Evolutionary conservation across 2,888 invertebrate genomes (phyloP).

Genomic region (Erebia epiphron): DNA sequence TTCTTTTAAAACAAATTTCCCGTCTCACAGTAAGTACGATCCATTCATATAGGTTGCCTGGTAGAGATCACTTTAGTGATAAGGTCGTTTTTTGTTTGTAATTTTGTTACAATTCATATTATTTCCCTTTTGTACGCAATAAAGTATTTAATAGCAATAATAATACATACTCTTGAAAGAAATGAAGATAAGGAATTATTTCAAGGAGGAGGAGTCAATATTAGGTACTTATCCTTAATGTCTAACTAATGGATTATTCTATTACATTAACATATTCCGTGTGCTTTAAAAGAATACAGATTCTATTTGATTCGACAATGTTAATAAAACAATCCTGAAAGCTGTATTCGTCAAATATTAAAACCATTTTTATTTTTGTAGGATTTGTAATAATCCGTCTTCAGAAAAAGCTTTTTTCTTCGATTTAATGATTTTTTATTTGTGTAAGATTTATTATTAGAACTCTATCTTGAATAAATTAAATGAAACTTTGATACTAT

Average conservation of each 20-base stretch:
- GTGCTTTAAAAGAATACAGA: conserved; percentile 22
- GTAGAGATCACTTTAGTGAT: no score
- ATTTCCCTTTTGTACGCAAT: no score
- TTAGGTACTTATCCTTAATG: neutral
- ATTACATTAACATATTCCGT: conserved; percentile 33
- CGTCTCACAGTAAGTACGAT: no score
- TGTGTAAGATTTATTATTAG: no score
- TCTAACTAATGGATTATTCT: conserved; percentile 25
- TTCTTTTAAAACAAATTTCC: no score
- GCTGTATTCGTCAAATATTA: conserved; percentile 24
- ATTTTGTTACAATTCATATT: no score
- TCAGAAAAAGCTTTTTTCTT: neutral
- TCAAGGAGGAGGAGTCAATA: neutral
- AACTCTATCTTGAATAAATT: no score
- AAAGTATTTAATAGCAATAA: no score
- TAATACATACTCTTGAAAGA: neutral
- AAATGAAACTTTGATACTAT: no score
- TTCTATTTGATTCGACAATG: conserved; percentile 12
- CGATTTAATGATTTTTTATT: no score
- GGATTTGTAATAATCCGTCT: neutral
- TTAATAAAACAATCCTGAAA: conserved; percentile 16
- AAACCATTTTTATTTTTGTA: conserved; percentile 6
- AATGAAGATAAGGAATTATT: neutral
- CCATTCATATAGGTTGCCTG: no score
- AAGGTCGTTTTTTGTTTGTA: no score